Conservation (phyloP, 2,888 invertebrate species). For the Petrolisthes manimaculis region DNA sequence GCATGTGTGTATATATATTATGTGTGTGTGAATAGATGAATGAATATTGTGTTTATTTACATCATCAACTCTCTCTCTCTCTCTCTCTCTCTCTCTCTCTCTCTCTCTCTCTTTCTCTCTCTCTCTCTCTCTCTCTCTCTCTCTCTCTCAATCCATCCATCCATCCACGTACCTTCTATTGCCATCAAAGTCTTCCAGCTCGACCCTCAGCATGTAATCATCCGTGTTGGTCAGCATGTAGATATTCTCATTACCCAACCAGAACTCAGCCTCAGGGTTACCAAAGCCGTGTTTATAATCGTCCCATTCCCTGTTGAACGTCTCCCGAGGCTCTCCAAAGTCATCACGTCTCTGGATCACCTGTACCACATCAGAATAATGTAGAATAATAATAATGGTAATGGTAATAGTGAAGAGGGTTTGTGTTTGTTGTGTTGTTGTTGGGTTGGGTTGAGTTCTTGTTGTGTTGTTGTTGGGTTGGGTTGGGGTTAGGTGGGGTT, state of each 20-base stretch:
- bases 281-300: slow-evolving; percentile 95
- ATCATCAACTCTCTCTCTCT: not conserved
- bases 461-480: no score
- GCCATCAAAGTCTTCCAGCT: slow-evolving; percentile 92
- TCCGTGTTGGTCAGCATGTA: slow-evolving; percentile 94
- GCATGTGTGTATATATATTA: no score
- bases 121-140: slow-evolving; percentile 1
- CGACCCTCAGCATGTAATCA: slow-evolving; percentile 87
- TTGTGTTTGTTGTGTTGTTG: no score
- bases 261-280: slow-evolving; percentile 89
- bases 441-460: no score
- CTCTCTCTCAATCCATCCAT: no score
- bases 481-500: no score
- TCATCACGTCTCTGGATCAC: slow-evolving; percentile 91
- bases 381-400: no score
- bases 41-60: no score
- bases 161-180: slow-evolving; percentile 92
- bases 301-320: slow-evolving; percentile 91
- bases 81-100: not conserved
- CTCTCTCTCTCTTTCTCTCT: not conserved
- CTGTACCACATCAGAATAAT: no score
- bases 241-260: slow-evolving; percentile 93
- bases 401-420: no score
- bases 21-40: no score
- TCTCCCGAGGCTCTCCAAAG: slow-evolving; percentile 87